Conservation (phyloP, 1,140 invertebrate genomes). For the Solenopsis invicta region DNA sequence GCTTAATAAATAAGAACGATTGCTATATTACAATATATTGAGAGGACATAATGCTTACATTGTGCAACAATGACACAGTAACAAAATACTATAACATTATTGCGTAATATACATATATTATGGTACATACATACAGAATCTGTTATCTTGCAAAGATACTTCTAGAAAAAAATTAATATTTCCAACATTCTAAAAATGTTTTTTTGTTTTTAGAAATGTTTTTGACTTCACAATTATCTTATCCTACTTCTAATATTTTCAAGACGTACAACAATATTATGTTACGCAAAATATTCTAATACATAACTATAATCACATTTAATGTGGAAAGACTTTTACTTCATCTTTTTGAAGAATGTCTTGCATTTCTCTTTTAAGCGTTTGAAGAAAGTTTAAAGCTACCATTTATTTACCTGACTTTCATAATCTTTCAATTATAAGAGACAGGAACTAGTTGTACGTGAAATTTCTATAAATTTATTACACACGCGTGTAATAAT, state of each 20-base stretch:
- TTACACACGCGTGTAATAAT: constrained; percentile 17
- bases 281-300: constrained; percentile 9
- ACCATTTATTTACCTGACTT: not conserved
- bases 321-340: not conserved
- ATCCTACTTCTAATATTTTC: constrained; percentile 10
- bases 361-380: constrained; percentile 11
- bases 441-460: constrained; percentile 19
- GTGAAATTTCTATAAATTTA: constrained; percentile 3
- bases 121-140: not conserved
- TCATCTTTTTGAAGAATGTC: not conserved
- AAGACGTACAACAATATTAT: not conserved
- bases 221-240: not conserved
- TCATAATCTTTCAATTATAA: constrained; percentile 11
- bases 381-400: not conserved
- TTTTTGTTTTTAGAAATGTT: not conserved
- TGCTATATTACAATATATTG: constrained; percentile 3
- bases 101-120: not conserved
- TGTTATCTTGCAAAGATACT: constrained; percentile 1
- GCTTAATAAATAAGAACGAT: not conserved
- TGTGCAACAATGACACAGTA: not conserved
- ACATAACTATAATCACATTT: not conserved
- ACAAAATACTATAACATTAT: constrained; percentile 28
- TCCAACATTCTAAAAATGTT: not conserved
- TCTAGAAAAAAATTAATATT: constrained; percentile 13
- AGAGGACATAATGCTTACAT: constrained; percentile 23